Percentiles rank a stretch among this genome's conserved stretches.
These are phyloP conservation scores for Heliconius aoede DNA, from an alignment of 2,888 invertebrate species.

Conservation along the genomic window DNA sequence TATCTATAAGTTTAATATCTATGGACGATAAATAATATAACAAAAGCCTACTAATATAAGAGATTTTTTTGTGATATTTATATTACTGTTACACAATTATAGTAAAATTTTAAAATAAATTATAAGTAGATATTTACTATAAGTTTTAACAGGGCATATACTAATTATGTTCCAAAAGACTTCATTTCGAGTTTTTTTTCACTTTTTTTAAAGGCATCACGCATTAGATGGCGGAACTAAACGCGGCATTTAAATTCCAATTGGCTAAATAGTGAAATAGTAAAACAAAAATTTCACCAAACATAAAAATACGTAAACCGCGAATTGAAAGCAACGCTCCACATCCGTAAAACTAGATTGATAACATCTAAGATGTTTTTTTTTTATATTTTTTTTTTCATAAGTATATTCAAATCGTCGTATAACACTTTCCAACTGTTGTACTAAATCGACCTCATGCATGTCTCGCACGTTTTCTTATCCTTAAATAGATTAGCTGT, in stretches of 20 bases:
- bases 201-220: not conserved
- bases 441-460: slow-evolving; percentile 36
- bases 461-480: slow-evolving; percentile 10
- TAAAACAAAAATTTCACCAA: slow-evolving; percentile 46
- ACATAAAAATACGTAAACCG: slow-evolving; percentile 37
- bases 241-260: slow-evolving; percentile 5
- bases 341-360: slow-evolving; percentile 48
- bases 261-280: not conserved
- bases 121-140: no score
- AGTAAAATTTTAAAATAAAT: no score
- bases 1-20: not conserved
- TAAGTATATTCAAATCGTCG: slow-evolving; percentile 54
- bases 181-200: not conserved
- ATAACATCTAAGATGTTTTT: slow-evolving; percentile 45
- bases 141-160: no score
- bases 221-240: slow-evolving; percentile 4
- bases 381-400: slow-evolving; percentile 52
- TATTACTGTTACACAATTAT: no score
- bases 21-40: not conserved
- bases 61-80: no score
- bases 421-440: slow-evolving; percentile 54
- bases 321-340: slow-evolving; percentile 47
- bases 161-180: no score
- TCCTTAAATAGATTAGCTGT: not conserved
- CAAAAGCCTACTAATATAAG: no score